phyloP scores from a whole-genome alignment of 2,888 invertebrate species.

The Megastigmus dorsalis region DNA sequence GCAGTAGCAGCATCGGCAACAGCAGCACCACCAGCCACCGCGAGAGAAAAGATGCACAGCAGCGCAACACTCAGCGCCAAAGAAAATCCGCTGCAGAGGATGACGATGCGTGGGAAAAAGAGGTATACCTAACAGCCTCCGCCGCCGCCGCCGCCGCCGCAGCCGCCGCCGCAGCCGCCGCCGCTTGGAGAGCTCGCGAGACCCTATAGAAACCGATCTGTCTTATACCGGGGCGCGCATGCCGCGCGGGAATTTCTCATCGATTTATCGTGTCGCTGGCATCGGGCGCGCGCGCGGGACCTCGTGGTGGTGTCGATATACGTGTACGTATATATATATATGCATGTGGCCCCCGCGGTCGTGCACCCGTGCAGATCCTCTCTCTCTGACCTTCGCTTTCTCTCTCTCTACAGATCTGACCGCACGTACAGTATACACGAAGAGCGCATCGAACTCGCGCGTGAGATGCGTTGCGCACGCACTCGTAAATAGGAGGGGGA shows the following conservation, averaged over 20 bases:
- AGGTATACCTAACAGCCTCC: neutral
- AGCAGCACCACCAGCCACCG: too few relatives aligned
- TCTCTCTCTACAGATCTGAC: too few relatives aligned
- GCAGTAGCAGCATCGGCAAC: too few relatives aligned
- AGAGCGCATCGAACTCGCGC: too few relatives aligned
- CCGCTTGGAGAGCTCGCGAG: too few relatives aligned
- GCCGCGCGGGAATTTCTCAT: slow-evolving; percentile 47
- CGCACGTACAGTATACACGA: too few relatives aligned
- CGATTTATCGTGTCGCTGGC: slow-evolving; percentile 52
- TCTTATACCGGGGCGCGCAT: slow-evolving; percentile 14
- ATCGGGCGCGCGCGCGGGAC: neutral
- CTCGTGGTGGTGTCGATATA: neutral
- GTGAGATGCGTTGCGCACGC: too few relatives aligned
- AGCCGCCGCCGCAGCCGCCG: too few relatives aligned
- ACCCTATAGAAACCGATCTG: too few relatives aligned
- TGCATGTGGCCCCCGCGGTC: too few relatives aligned
- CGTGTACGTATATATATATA: too few relatives aligned
- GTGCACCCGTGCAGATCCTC: slow-evolving; percentile 10
- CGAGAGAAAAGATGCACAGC: slow-evolving; percentile 32
- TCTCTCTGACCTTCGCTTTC: neutral
- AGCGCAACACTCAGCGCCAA: slow-evolving; percentile 9
- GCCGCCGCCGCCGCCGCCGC: too few relatives aligned
- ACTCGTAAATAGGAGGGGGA: neutral
- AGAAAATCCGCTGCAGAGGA: slow-evolving; percentile 45
- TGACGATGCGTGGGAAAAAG: slow-evolving; percentile 54